phyloP scores from a whole-genome alignment of 2,888 invertebrate genomes.

The Tetranychus truncatus region DNA sequence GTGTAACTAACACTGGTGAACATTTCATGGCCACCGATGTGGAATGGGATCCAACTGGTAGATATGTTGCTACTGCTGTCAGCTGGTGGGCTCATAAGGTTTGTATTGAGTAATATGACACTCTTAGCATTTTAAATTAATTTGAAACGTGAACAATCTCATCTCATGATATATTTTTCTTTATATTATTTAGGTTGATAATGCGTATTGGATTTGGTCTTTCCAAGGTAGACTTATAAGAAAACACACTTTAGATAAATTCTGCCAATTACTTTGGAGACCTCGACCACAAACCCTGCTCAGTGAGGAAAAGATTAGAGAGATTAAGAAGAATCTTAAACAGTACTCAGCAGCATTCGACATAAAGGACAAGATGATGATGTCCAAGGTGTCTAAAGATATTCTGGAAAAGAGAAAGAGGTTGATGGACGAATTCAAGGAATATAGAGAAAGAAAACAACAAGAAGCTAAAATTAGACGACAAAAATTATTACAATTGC shows the following conservation, averaged over 20 bases:
- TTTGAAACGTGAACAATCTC: neutral
- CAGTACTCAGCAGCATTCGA: constrained; percentile 90
- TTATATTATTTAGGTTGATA: constrained; percentile 38
- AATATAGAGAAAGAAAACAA: constrained; percentile 54
- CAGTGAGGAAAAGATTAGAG: constrained; percentile 57
- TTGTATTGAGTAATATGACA: constrained; percentile 9
- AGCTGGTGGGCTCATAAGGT: constrained; percentile 90
- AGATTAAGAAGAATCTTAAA: constrained; percentile 91
- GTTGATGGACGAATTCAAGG: constrained; percentile 65
- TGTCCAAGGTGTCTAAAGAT: constrained; percentile 69
- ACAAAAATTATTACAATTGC: constrained; percentile 44
- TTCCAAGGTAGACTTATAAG: constrained; percentile 68
- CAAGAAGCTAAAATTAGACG: constrained; percentile 60
- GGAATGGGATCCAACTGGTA: constrained; percentile 98
- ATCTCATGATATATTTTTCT: neutral
- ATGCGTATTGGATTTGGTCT: constrained; percentile 89
- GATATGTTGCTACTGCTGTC: constrained; percentile 85
- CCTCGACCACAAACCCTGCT: constrained; percentile 76
- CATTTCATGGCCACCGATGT: constrained; percentile 83
- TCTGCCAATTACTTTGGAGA: constrained; percentile 87
- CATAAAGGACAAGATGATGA: constrained; percentile 78
- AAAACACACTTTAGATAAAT: constrained; percentile 70
- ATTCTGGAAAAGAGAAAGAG: constrained; percentile 73
- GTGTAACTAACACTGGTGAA: constrained; percentile 79
- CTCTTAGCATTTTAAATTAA: neutral